Conservation (phyloP, 2,113 vertebrate genomes). For the Carassius carassius region DNA sequence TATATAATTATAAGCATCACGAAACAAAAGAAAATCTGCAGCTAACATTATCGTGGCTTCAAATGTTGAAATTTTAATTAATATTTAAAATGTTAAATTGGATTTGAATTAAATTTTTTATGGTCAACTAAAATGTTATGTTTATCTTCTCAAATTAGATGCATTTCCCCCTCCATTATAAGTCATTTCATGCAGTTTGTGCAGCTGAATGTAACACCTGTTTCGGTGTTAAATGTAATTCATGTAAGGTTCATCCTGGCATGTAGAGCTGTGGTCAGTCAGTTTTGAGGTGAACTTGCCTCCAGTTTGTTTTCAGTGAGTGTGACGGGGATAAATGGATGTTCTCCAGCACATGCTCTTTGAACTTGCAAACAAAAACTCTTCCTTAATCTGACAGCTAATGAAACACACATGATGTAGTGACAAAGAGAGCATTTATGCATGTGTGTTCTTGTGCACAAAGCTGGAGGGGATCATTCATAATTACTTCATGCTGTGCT, state of each 20-base stretch:
- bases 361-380: conserved; percentile 83
- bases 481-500: conserved; percentile 74
- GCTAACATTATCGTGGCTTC: background rate
- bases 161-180: background rate
- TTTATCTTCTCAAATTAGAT: background rate
- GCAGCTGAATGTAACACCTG: background rate
- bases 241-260: background rate
- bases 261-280: conserved; percentile 44
- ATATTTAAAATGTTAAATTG: no score
- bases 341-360: conserved; percentile 69
- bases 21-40: no score
- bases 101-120: background rate
- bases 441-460: conserved; percentile 61
- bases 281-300: conserved; percentile 67
- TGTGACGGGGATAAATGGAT: conserved; percentile 66
- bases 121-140: background rate
- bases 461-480: conserved; percentile 64
- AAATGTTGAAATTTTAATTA: no score
- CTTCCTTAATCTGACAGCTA: conserved; percentile 77
- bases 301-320: conserved; percentile 74
- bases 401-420: conserved; percentile 77
- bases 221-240: background rate
- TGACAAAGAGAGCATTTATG: conserved; percentile 22
- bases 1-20: background rate
- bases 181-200: background rate